A percentile compares a stretch with the other conserved stretches of the same genome.
These are phyloP conservation scores for Oegoconia quadripuncta DNA, from an alignment of 2,888 invertebrate genomes.

Conservation along the genomic window DNA sequence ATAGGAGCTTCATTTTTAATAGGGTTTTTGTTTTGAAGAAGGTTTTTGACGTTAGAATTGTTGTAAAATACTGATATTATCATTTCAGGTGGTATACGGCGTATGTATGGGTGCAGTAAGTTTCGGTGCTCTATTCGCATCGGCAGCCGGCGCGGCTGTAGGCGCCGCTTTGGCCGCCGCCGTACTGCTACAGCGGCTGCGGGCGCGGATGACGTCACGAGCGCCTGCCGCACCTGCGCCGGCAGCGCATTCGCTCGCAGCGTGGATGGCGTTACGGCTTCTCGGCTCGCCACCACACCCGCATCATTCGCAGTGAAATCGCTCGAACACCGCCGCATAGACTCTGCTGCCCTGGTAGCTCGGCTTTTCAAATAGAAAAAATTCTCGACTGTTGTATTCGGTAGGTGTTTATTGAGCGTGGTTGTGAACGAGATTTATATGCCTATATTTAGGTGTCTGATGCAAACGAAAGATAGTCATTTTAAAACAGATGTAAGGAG, in stretches of 20 bases:
- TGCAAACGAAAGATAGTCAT: no score
- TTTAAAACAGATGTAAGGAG: no score
- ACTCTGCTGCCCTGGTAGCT: not conserved
- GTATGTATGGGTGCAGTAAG: conserved; percentile 94
- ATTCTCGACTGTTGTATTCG: no score
- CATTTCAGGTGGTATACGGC: conserved; percentile 86
- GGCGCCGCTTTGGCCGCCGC: conserved; percentile 93
- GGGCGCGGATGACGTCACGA: conserved; percentile 82
- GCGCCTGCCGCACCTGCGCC: conserved; percentile 66
- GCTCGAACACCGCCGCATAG: not conserved
- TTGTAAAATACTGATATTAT: not conserved
- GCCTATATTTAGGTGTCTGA: no score
- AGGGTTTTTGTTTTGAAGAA: no score
- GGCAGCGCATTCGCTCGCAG: conserved; percentile 82
- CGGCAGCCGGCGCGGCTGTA: conserved; percentile 92
- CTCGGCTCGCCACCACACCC: conserved; percentile 72
- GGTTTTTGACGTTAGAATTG: no score
- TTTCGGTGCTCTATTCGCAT: conserved; percentile 92
- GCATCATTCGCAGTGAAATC: conserved; percentile 33
- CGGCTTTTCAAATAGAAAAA: conserved; percentile 3
- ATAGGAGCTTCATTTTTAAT: no score
- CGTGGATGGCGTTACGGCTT: conserved; percentile 85
- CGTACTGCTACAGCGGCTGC: conserved; percentile 88
- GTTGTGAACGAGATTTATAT: no score
- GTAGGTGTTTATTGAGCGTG: no score